Percentiles rank a stretch among this genome's conserved stretches.
Conservation (phyloP, 2,888 invertebrate species). For the Autographa pulchrina region DNA sequence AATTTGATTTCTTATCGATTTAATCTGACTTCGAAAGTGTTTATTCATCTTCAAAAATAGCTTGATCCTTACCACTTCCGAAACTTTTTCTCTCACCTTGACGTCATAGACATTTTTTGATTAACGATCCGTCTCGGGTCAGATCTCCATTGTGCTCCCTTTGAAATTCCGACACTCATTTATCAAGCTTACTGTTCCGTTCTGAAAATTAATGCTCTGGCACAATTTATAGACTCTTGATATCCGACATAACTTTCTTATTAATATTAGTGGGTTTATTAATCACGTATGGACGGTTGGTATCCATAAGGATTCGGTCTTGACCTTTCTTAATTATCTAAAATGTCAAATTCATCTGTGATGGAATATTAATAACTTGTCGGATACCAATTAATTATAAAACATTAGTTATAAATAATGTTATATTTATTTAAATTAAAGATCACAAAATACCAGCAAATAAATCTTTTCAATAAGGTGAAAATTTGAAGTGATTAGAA, state of each 20-base stretch:
- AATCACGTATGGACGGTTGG: conserved; percentile 26
- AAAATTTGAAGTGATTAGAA: not conserved
- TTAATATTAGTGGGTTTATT: conserved; percentile 45
- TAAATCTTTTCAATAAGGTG: not conserved
- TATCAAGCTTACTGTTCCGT: conserved; percentile 87
- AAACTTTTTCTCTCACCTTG: conserved; percentile 73
- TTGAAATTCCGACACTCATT: conserved; percentile 86
- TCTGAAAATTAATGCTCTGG: conserved; percentile 82
- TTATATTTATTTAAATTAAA: not conserved
- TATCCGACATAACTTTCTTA: conserved; percentile 42
- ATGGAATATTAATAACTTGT: not conserved
- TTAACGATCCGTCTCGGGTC: conserved; percentile 83
- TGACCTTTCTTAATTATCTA: not conserved
- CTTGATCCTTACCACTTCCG: conserved; percentile 40
- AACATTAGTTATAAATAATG: not conserved
- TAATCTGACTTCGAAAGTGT: not conserved
- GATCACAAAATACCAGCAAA: not conserved
- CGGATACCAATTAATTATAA: not conserved
- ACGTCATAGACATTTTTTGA: conserved; percentile 83
- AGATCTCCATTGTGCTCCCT: conserved; percentile 84
- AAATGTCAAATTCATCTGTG: not conserved
- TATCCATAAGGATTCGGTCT: not conserved
- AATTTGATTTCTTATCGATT: not conserved
- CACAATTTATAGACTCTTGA: conserved; percentile 69
- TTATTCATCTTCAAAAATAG: conserved; percentile 30